Evolutionary conservation across 2,888 invertebrate genomes (phyloP).

Genomic region (Entomobrya multifasciata): DNA sequence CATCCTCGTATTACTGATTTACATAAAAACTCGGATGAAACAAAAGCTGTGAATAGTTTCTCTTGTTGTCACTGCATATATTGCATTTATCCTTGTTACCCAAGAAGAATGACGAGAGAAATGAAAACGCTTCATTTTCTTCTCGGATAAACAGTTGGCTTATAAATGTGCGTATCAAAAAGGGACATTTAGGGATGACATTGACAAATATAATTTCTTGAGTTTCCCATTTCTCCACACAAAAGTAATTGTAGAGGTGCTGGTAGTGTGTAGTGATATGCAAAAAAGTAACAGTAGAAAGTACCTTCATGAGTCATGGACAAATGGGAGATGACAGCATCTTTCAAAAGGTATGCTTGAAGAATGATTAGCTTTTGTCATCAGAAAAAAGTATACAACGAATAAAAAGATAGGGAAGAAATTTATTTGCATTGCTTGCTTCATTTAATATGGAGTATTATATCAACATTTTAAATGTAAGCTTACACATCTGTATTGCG

Average conservation of each 20-base stretch:
- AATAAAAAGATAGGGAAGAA: background rate
- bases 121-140: background rate
- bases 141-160: constrained; percentile 7
- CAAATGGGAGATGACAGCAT: constrained; percentile 53
- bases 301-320: constrained; percentile 21
- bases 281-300: constrained; percentile 40
- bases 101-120: background rate
- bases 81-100: background rate
- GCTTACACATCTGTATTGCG: too few relatives aligned
- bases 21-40: constrained; percentile 43
- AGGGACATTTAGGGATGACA: constrained; percentile 48
- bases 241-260: background rate
- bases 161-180: constrained; percentile 56
- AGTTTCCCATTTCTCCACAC: constrained; percentile 44
- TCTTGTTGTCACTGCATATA: constrained; percentile 39
- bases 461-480: too few relatives aligned
- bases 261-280: background rate
- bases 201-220: constrained; percentile 58
- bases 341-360: constrained; percentile 31
- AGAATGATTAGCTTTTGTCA: constrained; percentile 45
- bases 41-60: constrained; percentile 10
- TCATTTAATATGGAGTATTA: constrained; percentile 1
- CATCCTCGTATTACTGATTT: background rate
- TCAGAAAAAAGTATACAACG: background rate
- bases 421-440: background rate